These are phyloP conservation scores for Knipowitschia caucasica DNA, from an alignment of 2,797 vertebrate species.

Conservation along the genomic window DNA sequence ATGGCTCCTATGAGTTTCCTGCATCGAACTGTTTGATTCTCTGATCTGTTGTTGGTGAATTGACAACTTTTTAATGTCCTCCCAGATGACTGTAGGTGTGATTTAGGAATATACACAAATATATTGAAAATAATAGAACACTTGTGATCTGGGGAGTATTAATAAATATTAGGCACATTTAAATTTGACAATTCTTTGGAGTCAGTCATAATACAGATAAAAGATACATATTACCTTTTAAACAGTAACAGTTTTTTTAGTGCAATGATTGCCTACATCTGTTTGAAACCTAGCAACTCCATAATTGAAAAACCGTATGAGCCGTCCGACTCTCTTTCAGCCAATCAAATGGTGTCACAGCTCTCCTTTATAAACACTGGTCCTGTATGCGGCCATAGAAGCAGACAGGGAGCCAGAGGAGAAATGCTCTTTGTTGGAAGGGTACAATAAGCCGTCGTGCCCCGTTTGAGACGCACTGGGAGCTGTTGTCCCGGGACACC, in stretches of 20 bases:
- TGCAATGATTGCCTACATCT: neutral
- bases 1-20: no score
- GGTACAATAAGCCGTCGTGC: slow-evolving; percentile 84
- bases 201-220: no score
- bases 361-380: slow-evolving; percentile 49
- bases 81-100: no score
- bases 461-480: slow-evolving; percentile 81
- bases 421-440: slow-evolving; percentile 80
- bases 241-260: neutral
- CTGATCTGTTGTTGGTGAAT: no score
- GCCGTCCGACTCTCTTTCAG: neutral
- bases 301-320: neutral
- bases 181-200: no score
- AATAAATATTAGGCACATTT: no score
- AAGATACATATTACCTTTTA: neutral
- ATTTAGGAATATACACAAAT: no score
- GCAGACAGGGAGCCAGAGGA: slow-evolving; percentile 56
- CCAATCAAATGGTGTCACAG: slow-evolving; percentile 38
- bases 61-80: no score
- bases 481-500: slow-evolving; percentile 77
- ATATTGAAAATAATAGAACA: no score
- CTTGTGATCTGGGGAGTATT: no score
- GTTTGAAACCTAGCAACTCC: neutral
- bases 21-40: no score
- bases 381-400: slow-evolving; percentile 46